phyloP scores from a whole-genome alignment of 1,140 invertebrate genomes.

The Pemphigus obesinymphae region DNA sequence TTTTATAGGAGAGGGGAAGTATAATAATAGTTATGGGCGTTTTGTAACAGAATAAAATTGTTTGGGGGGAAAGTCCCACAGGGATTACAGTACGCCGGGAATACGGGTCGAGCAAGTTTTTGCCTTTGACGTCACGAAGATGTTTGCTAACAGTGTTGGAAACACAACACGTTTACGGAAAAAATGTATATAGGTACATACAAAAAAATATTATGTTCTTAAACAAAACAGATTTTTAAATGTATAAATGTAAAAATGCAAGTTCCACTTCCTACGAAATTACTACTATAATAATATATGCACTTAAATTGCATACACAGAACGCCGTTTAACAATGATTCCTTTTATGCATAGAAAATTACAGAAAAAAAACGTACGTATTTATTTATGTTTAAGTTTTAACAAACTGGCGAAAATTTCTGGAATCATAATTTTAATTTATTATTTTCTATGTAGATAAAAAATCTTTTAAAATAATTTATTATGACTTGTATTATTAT shows the following conservation, averaged over 20 bases:
- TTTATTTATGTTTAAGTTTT: not conserved
- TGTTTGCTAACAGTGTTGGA: conserved; percentile 39
- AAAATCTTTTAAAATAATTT: too few relatives aligned
- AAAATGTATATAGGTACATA: not conserved
- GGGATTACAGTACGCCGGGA: conserved; percentile 23
- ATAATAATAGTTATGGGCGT: conserved; percentile 24
- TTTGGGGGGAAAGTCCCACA: conserved; percentile 26
- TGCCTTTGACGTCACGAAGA: conserved; percentile 39
- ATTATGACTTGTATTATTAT: too few relatives aligned
- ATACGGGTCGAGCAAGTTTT: conserved; percentile 34
- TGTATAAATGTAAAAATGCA: not conserved
- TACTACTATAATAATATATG: not conserved
- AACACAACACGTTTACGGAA: conserved; percentile 31
- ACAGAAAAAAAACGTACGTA: too few relatives aligned
- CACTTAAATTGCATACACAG: conserved; percentile 26
- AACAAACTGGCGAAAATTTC: too few relatives aligned
- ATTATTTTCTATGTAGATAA: too few relatives aligned
- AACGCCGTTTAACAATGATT: conserved; percentile 30
- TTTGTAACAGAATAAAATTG: conserved; percentile 32
- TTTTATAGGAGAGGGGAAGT: not conserved
- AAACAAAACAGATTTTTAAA: not conserved
- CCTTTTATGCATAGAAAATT: not conserved
- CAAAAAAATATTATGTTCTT: not conserved
- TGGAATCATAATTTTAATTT: too few relatives aligned
- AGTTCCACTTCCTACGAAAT: not conserved